Percentiles rank a stretch among this genome's conserved stretches.
These are phyloP conservation scores for Clarias fuscus DNA, from an alignment of 2,797 vertebrate genomes.

Conservation along the genomic window DNA sequence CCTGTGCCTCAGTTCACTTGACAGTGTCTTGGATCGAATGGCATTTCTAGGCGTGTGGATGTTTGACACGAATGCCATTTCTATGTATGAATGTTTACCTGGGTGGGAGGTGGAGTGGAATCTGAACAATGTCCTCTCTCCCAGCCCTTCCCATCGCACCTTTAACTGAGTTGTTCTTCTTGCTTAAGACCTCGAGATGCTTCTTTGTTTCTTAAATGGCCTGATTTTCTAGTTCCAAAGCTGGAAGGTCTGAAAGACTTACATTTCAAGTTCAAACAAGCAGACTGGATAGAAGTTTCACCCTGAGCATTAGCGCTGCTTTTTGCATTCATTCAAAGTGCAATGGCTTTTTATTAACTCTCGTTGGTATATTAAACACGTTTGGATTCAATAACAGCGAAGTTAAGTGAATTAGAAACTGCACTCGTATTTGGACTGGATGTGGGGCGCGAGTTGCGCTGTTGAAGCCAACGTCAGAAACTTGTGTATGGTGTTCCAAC, in stretches of 20 bases:
- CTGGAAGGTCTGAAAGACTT: neutral
- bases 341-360: neutral
- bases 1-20: neutral
- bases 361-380: neutral
- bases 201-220: conserved; percentile 21
- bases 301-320: neutral
- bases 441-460: neutral
- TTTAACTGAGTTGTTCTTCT: conserved; percentile 15
- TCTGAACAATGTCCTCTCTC: conserved; percentile 58
- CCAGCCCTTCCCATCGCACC: conserved; percentile 44
- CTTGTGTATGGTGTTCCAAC: neutral
- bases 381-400: neutral
- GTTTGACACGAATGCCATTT: conserved; percentile 20
- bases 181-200: conserved; percentile 13
- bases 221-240: conserved; percentile 19
- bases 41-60: conserved; percentile 36
- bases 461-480: neutral
- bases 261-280: conserved; percentile 48
- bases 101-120: conserved; percentile 44
- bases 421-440: neutral
- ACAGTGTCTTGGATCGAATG: neutral
- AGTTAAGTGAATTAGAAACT: neutral
- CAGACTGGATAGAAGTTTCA: conserved; percentile 3
- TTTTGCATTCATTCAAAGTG: neutral
- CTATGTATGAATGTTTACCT: neutral